A percentile compares a stretch with the other conserved stretches of the same genome.
Conservation (phyloP, 2,888 invertebrate genomes). For the Lochmaea crataegi region DNA sequence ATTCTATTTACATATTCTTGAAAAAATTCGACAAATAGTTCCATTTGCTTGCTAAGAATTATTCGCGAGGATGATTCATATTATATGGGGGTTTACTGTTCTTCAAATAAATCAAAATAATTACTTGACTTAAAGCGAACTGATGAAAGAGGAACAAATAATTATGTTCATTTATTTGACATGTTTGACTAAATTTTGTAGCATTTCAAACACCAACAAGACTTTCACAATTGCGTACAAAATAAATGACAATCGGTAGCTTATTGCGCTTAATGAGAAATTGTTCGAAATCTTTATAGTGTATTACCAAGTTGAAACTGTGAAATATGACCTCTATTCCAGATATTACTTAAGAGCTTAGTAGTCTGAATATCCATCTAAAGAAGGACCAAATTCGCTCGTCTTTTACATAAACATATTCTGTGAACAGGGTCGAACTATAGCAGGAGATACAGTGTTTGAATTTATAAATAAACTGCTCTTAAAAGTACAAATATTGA, state of each 20-base stretch:
- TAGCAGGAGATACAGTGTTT: no score
- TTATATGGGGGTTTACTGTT: background rate
- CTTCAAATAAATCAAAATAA: slow-evolving; percentile 52
- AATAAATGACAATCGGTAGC: slow-evolving; percentile 65
- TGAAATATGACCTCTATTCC: slow-evolving; percentile 52
- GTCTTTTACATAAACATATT: slow-evolving; percentile 47
- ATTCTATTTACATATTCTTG: no score
- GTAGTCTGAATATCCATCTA: slow-evolving; percentile 27
- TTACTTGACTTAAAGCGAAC: slow-evolving; percentile 36
- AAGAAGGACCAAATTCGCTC: slow-evolving; percentile 48
- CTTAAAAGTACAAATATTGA: no score
- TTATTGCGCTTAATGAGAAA: slow-evolving; percentile 65
- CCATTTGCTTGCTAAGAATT: no score
- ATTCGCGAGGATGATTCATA: background rate
- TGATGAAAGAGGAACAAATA: slow-evolving; percentile 49
- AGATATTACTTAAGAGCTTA: slow-evolving; percentile 44
- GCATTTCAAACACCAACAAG: slow-evolving; percentile 57
- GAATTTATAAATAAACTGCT: background rate
- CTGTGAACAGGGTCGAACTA: background rate
- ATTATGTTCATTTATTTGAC: slow-evolving; percentile 62
- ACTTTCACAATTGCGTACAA: slow-evolving; percentile 63
- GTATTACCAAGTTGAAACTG: slow-evolving; percentile 46
- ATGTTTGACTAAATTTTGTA: slow-evolving; percentile 59
- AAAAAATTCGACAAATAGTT: no score
- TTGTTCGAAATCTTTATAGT: slow-evolving; percentile 65